A percentile compares a stretch with the other conserved stretches of the same genome.
Evolutionary conservation across 2,888 invertebrate genomes (phyloP).

Genomic region (Endotricha flammealis): DNA sequence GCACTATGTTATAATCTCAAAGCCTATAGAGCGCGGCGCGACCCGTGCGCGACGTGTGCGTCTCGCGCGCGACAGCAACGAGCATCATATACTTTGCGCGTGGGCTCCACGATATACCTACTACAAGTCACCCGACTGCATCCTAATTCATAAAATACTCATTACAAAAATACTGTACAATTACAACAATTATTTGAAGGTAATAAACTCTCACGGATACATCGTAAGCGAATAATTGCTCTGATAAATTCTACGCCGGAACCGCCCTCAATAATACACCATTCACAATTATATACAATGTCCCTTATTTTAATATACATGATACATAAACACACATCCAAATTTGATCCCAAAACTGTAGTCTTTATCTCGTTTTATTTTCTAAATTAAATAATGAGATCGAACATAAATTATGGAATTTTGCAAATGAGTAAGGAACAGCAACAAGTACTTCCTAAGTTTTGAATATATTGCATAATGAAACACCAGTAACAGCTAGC

Average conservation of each 20-base stretch:
- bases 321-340: slow-evolving; percentile 74
- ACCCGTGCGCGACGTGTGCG: slow-evolving; percentile 11
- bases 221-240: slow-evolving; percentile 58
- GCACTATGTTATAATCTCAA: slow-evolving; percentile 66
- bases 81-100: slow-evolving; percentile 13
- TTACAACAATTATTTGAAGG: slow-evolving; percentile 70
- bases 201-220: slow-evolving; percentile 65
- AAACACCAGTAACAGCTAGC: slow-evolving; percentile 27
- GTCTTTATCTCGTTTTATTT: slow-evolving; percentile 76
- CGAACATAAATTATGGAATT: slow-evolving; percentile 72
- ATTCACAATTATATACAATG: slow-evolving; percentile 74
- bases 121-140: slow-evolving; percentile 33
- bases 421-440: slow-evolving; percentile 50
- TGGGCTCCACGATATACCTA: slow-evolving; percentile 21
- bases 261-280: slow-evolving; percentile 62
- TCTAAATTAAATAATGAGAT: slow-evolving; percentile 78
- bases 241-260: slow-evolving; percentile 51
- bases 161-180: slow-evolving; percentile 77
- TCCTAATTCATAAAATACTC: slow-evolving; percentile 66
- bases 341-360: slow-evolving; percentile 77
- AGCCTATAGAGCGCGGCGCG: slow-evolving; percentile 25
- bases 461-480: slow-evolving; percentile 8
- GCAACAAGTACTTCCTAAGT: slow-evolving; percentile 25
- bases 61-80: slow-evolving; percentile 11
- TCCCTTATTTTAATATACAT: slow-evolving; percentile 64